Evolutionary conservation across 23 tunicate species (phyloP).

Genomic region (Styela plicata): DNA sequence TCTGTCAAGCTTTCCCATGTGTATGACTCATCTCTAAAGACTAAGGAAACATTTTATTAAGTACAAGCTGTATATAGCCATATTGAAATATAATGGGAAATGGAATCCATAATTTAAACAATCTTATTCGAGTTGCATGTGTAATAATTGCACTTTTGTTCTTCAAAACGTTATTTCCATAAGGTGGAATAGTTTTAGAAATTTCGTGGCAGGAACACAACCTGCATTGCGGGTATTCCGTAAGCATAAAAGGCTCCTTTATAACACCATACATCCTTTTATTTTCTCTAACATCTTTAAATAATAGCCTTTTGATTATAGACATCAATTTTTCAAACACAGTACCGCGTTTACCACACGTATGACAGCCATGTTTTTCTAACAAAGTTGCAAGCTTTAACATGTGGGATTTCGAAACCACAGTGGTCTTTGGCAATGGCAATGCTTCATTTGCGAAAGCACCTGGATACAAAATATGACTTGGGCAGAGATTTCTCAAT

Average conservation of each 20-base stretch:
- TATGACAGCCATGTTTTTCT: conserved; percentile 63
- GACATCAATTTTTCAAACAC: conserved; percentile 12
- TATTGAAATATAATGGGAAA: conserved; percentile 50
- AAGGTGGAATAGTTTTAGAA: conserved; percentile 41
- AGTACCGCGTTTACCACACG: conserved; percentile 48
- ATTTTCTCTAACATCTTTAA: neutral
- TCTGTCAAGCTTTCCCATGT: no score
- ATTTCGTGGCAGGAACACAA: conserved; percentile 64
- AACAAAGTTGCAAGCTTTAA: conserved; percentile 36
- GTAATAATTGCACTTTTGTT: conserved; percentile 40
- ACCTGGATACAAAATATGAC: conserved; percentile 76
- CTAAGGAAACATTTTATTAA: no score
- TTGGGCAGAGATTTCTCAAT: conserved; percentile 47
- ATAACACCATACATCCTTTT: conserved; percentile 38
- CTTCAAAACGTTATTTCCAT: neutral
- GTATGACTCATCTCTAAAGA: no score
- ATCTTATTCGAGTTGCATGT: conserved; percentile 39
- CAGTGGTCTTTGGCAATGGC: conserved; percentile 1
- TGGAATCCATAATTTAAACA: conserved; percentile 75
- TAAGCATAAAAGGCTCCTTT: conserved; percentile 72
- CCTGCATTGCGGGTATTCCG: conserved; percentile 65
- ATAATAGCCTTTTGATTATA: conserved; percentile 10
- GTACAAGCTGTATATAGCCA: neutral
- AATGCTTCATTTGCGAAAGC: conserved; percentile 55
- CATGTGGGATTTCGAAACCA: conserved; percentile 32